These are phyloP conservation scores for Sebastes kiyomatsui DNA, from an alignment of 2,797 vertebrate species.

Conservation along the genomic window DNA sequence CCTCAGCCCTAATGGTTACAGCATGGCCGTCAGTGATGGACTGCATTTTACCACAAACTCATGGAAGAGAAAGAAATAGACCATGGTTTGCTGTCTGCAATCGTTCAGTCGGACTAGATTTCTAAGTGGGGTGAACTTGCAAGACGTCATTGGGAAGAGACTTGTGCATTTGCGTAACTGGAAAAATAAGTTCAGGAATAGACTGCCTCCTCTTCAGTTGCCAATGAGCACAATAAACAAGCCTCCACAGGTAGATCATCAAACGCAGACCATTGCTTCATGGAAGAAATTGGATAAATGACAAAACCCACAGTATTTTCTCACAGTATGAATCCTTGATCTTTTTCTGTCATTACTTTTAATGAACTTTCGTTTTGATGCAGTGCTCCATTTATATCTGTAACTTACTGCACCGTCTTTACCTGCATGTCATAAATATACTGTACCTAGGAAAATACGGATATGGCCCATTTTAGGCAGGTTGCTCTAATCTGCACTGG, in stretches of 20 bases:
- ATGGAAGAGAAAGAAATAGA: slow-evolving; percentile 47
- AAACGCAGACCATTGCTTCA: not conserved
- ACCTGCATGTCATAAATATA: not conserved
- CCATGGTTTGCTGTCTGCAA: not conserved
- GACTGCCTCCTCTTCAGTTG: not conserved
- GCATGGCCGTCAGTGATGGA: slow-evolving; percentile 23
- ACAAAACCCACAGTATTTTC: not conserved
- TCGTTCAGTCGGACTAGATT: not conserved
- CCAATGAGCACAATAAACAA: not conserved
- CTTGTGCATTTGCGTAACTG: not conserved
- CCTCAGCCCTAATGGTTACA: slow-evolving; percentile 57
- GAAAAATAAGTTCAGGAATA: not conserved
- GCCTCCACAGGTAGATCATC: not conserved
- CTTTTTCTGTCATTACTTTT: not conserved
- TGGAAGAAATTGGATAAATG: not conserved
- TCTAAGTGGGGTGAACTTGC: slow-evolving; percentile 4
- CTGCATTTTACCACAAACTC: slow-evolving; percentile 48
- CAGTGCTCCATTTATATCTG: not conserved
- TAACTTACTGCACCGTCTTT: not conserved
- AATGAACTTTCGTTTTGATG: not conserved
- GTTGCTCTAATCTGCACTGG: not conserved
- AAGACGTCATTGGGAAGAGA: not conserved
- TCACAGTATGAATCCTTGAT: not conserved
- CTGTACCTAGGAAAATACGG: not conserved
- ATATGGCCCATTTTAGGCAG: slow-evolving; percentile 9